Conservation (phyloP, 2,113 vertebrate genomes). For the Calonectris borealis region DNA sequence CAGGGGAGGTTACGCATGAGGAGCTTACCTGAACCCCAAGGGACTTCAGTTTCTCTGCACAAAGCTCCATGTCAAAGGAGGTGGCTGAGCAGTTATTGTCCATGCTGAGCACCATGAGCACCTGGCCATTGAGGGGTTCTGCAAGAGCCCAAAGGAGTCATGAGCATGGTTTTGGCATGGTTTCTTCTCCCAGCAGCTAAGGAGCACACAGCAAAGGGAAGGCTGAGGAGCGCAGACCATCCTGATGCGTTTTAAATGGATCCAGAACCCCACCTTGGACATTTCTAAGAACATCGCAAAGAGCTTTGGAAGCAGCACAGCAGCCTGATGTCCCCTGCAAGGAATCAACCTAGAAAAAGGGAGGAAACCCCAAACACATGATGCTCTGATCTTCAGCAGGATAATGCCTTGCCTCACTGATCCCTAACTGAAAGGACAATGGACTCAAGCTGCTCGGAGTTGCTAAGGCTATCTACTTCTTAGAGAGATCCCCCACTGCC, state of each 20-base stretch:
- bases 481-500: background rate
- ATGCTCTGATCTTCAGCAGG: background rate
- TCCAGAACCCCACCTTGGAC: background rate
- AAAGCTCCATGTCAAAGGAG: constrained; percentile 63
- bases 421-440: background rate
- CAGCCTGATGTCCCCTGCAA: background rate
- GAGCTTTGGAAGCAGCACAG: background rate
- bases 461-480: background rate
- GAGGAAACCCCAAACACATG: background rate
- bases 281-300: background rate
- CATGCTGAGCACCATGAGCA: constrained; percentile 69
- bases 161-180: background rate
- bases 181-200: background rate
- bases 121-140: constrained; percentile 69
- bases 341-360: background rate
- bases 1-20: fast-evolving
- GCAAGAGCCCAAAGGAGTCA: constrained; percentile 3
- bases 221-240: background rate
- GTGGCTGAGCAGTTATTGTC: constrained; percentile 55
- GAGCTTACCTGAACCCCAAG: constrained; percentile 74
- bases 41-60: constrained; percentile 62
- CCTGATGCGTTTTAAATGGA: fast-evolving
- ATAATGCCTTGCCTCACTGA: background rate
- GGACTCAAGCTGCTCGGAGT: background rate
- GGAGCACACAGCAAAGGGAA: background rate